Percentiles rank a stretch among this genome's conserved stretches.
Evolutionary conservation across 2,888 invertebrate genomes (phyloP).

Genomic region (Drosophila anceps): DNA sequence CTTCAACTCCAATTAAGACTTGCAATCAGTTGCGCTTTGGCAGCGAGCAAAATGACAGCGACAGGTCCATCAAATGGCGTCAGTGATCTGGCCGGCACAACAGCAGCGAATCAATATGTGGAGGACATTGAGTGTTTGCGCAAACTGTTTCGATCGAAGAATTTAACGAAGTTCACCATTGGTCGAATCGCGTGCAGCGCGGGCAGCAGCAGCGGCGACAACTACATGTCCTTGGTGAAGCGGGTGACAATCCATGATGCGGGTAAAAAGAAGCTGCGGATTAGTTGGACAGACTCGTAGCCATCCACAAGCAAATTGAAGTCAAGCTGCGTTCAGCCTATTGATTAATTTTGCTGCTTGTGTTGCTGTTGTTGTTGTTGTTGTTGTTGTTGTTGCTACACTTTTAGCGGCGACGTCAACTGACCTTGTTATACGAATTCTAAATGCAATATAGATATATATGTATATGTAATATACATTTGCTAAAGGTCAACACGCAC

Average conservation of each 20-base stretch:
- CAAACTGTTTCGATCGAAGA: constrained; percentile 62
- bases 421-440: constrained; percentile 78
- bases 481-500: constrained; percentile 73
- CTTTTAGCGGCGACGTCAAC: constrained; percentile 50
- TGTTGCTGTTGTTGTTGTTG: constrained; percentile 9
- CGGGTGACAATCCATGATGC: constrained; percentile 75
- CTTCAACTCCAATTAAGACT: constrained; percentile 8
- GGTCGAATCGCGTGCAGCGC: constrained; percentile 73
- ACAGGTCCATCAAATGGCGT: constrained; percentile 44
- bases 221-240: constrained; percentile 85
- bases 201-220: constrained; percentile 84
- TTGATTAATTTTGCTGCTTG: constrained; percentile 48
- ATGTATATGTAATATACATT: constrained; percentile 68
- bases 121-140: constrained; percentile 80
- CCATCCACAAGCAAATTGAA: constrained; percentile 15
- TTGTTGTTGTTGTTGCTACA: constrained; percentile 44
- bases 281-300: neutral
- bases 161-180: constrained; percentile 73
- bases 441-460: constrained; percentile 65
- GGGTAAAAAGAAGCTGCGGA: constrained; percentile 37
- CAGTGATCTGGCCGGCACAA: constrained; percentile 35
- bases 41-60: constrained; percentile 28
- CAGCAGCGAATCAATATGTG: constrained; percentile 52
- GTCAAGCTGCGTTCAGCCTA: constrained; percentile 38
- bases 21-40: constrained; percentile 9